Evolutionary conservation across 2,113 vertebrate species (phyloP).

Genomic region (Mystacornis crossleyi): DNA sequence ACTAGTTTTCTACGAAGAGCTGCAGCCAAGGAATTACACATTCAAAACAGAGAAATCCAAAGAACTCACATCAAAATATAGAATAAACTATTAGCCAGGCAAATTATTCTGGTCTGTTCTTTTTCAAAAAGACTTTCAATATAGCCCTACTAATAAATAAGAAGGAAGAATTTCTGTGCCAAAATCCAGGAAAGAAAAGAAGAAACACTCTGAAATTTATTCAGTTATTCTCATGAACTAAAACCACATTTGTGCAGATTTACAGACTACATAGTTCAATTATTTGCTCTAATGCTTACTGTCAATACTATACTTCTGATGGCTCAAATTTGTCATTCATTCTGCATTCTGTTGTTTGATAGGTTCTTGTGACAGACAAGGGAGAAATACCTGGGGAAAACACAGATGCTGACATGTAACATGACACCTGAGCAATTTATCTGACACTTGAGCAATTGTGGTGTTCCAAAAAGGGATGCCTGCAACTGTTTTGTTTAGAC

Average conservation of each 20-base stretch:
- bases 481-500: background rate
- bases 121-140: background rate
- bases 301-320: background rate
- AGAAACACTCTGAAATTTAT: background rate
- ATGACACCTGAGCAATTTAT: background rate
- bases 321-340: background rate
- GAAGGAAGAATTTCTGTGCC: background rate
- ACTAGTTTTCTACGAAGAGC: background rate
- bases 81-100: background rate
- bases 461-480: background rate
- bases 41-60: background rate
- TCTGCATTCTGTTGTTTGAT: background rate
- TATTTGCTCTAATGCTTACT: background rate
- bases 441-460: background rate
- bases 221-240: background rate
- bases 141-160: background rate
- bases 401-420: background rate
- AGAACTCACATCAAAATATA: background rate
- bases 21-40: background rate
- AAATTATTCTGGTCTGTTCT: background rate
- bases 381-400: background rate
- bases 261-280: background rate
- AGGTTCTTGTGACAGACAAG: background rate
- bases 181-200: background rate
- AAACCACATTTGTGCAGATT: background rate